Evolutionary conservation across 2,888 invertebrate species (phyloP), one percentile per base, ranked within the genome.

Genomic region (Eumerus sabulonum): DNA sequence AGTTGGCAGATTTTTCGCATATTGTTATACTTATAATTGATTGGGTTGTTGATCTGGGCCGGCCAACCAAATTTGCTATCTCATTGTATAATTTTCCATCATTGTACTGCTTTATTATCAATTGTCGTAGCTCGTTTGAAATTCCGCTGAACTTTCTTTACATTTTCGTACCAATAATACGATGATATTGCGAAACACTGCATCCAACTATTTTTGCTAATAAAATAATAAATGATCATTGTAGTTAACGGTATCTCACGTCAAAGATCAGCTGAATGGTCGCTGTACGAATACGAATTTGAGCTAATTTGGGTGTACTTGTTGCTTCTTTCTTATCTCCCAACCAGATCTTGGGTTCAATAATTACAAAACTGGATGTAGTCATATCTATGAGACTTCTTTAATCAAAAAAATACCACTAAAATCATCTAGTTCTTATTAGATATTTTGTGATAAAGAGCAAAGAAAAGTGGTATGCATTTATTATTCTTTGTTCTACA

Each of bases 91-190:
- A 64, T 19, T 64, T 54, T 45, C 38, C 54, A 19, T 64, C 27
- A 27, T 47, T 64, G 17, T 64, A 45, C 47, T 56, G 27, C 13
- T 53, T 56, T 11, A 64, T 45, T 45, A 64, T 47, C 0, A 64
- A 44, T 47, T 64, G 19, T 35, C 51, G 27, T 0, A 50, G 14
- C 5, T 59, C 47, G 13, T 44, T 19, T 1, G 57, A 48, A 12
- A 48, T 47, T 48, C 48, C 47, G 9, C 44, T 13, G 12, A 12
- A 13, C 14, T 62, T 62, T 62, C 51, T 44, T 19, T 14, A n/a
- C 47, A 51, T 51, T 51, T 38, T 51, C 1, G n/a, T 18, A 47
- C 16, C 9, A 44, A 44, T 44, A n/a, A 40, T n/a, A 40, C 3
- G n/a, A 40, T n/a, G n/a, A 40, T 5, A 36, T 36, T 5, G 5